A percentile compares a stretch with the other conserved stretches of the same genome.
These are phyloP conservation scores for Hipparchia semele DNA, from an alignment of 2,888 invertebrate species.

Conservation along the genomic window DNA sequence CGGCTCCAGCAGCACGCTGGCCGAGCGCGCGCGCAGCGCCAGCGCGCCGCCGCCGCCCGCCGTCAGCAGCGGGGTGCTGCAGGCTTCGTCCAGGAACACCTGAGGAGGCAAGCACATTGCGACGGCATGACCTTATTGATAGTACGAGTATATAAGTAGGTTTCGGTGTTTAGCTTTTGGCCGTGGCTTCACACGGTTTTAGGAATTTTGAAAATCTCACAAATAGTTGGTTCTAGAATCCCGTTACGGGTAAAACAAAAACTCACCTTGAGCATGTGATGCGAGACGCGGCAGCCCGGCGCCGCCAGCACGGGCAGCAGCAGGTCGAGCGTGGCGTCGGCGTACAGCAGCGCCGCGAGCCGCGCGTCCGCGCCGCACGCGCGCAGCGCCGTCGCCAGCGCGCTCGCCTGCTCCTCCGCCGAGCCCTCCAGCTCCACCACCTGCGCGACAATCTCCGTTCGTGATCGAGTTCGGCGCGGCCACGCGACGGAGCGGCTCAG, in stretches of 20 bases:
- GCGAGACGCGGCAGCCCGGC: slow-evolving; percentile 81
- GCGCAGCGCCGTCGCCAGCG: slow-evolving; percentile 83
- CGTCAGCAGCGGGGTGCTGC: slow-evolving; percentile 78
- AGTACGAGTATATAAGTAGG: too few relatives aligned
- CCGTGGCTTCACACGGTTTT: too few relatives aligned
- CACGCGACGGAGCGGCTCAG: too few relatives aligned
- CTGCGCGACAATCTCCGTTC: slow-evolving; percentile 53
- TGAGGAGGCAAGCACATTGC: slow-evolving; percentile 40
- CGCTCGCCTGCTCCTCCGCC: slow-evolving; percentile 84
- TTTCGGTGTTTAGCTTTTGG: too few relatives aligned
- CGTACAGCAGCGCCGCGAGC: slow-evolving; percentile 83
- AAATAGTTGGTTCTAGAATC: too few relatives aligned
- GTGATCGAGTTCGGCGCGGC: too few relatives aligned
- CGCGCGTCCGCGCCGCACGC: slow-evolving; percentile 84
- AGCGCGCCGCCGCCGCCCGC: slow-evolving; percentile 54
- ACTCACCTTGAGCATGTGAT: slow-evolving; percentile 82
- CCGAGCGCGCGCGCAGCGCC: slow-evolving; percentile 67
- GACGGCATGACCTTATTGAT: too few relatives aligned
- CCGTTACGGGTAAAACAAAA: too few relatives aligned
- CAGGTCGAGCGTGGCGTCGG: slow-evolving; percentile 81
- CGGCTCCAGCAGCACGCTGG: slow-evolving; percentile 81
- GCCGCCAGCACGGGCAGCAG: slow-evolving; percentile 85
- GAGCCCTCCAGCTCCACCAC: slow-evolving; percentile 85
- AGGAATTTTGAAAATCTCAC: too few relatives aligned
- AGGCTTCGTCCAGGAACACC: slow-evolving; percentile 86